A percentile compares a stretch with the other conserved stretches of the same genome.
Conservation (phyloP, 2,113 vertebrate species). For the Plestiodon gilberti region DNA sequence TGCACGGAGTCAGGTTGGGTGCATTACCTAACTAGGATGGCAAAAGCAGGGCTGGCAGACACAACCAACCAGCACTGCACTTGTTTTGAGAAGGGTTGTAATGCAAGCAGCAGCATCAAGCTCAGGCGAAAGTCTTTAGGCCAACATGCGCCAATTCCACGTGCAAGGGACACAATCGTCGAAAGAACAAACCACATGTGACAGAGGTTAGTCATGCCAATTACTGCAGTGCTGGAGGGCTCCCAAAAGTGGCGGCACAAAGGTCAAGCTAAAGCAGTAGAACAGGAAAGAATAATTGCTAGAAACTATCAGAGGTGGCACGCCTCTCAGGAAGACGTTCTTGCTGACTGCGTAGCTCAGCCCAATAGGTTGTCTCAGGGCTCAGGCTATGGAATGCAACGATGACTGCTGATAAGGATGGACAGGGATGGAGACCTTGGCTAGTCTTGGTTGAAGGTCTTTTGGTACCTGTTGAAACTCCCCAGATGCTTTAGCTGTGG, state of each 20-base stretch:
- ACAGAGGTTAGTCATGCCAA: not conserved
- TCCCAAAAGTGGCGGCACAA: not conserved
- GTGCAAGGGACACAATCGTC: not conserved
- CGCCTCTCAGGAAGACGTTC: not conserved
- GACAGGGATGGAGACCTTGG: no score
- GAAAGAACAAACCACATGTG: not conserved
- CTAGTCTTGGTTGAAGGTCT: not conserved
- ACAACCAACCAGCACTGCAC: conserved; percentile 8
- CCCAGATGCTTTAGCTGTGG: not conserved
- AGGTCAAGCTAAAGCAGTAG: not conserved
- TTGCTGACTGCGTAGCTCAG: not conserved
- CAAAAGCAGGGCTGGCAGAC: conserved; percentile 51
- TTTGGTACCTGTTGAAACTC: not conserved
- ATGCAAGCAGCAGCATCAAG: no score
- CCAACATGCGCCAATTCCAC: not conserved
- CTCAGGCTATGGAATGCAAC: not conserved
- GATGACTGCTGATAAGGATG: not conserved
- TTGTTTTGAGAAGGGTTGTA: not conserved
- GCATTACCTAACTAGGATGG: conserved; percentile 42
- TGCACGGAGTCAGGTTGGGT: not conserved
- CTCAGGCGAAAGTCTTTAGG: not conserved
- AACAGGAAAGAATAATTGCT: not conserved
- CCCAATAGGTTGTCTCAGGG: not conserved
- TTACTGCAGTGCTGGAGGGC: not conserved
- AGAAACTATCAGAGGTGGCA: not conserved